A percentile compares a stretch with the other conserved stretches of the same genome.
phyloP scores from a whole-genome alignment of 2,888 invertebrate genomes.

The Dryobota labecula region DNA sequence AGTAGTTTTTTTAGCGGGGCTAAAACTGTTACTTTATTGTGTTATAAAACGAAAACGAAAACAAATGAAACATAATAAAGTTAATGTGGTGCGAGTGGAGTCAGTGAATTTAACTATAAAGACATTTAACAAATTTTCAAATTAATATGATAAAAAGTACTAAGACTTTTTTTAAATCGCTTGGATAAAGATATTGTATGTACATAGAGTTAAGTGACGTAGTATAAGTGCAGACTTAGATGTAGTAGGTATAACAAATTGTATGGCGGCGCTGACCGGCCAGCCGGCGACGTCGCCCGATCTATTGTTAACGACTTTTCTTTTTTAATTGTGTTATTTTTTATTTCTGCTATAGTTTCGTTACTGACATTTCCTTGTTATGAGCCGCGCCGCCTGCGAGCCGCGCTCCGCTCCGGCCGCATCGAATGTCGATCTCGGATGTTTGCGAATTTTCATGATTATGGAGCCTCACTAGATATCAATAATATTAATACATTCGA shows the following conservation, averaged over 20 bases:
- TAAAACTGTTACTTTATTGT: constrained; percentile 84
- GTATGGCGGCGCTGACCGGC: constrained; percentile 77
- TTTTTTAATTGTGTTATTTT: constrained; percentile 76
- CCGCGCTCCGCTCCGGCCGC: constrained; percentile 44
- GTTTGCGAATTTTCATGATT: constrained; percentile 53
- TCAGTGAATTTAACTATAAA: constrained; percentile 87
- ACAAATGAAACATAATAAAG: constrained; percentile 73
- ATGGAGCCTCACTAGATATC: constrained; percentile 61
- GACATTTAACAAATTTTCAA: constrained; percentile 91
- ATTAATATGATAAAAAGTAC: constrained; percentile 89
- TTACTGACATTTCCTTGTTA: constrained; percentile 75
- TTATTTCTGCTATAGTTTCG: constrained; percentile 76
- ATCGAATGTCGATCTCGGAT: constrained; percentile 60
- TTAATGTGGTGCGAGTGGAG: constrained; percentile 87
- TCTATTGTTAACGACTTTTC: constrained; percentile 73
- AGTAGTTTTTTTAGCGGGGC: constrained; percentile 84
- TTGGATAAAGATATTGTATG: constrained; percentile 88
- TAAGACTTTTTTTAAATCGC: constrained; percentile 89
- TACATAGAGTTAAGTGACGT: constrained; percentile 87
- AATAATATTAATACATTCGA: constrained; percentile 61
- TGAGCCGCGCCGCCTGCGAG: constrained; percentile 52
- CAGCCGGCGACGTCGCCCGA: constrained; percentile 57
- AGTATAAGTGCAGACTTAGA: constrained; percentile 87
- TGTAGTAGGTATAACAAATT: constrained; percentile 91
- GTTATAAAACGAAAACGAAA: constrained; percentile 79